A percentile compares a stretch with the other conserved stretches of the same genome.
Conservation (phyloP, 2,113 vertebrate genomes). For the Takifugu bimaculatus region DNA sequence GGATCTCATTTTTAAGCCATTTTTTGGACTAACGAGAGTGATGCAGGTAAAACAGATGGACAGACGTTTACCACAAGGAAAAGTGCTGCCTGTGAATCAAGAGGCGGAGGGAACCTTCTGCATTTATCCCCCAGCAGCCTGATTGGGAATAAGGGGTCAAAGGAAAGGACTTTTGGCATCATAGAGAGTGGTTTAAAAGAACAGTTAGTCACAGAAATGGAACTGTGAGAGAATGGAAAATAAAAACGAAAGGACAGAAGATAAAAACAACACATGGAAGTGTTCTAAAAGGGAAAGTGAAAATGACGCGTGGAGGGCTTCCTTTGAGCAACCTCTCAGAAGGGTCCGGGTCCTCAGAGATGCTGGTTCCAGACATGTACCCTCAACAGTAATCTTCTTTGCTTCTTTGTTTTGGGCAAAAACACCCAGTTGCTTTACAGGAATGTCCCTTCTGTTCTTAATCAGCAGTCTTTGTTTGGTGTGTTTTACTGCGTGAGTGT, state of each 20-base stretch:
- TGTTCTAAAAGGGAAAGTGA: constrained; percentile 3
- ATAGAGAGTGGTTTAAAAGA: constrained; percentile 3
- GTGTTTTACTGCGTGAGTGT: constrained; percentile 17
- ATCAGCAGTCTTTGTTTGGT: constrained; percentile 30
- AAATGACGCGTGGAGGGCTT: constrained; percentile 9
- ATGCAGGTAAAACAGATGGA: constrained; percentile 13
- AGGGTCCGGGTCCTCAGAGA: constrained; percentile 12
- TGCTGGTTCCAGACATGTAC: constrained; percentile 16
- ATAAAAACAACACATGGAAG: background rate
- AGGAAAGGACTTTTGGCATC: background rate
- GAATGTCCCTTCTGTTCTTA: constrained; percentile 21
- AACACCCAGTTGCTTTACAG: constrained; percentile 7
- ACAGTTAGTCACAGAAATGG: background rate
- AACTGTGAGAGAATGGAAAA: constrained; percentile 11
- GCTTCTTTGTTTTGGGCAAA: background rate
- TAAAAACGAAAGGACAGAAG: constrained; percentile 3
- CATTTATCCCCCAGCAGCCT: constrained; percentile 45
- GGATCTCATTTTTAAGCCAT: background rate
- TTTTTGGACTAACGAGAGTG: background rate
- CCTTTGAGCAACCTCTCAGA: constrained; percentile 13
- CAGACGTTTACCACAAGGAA: constrained; percentile 38
- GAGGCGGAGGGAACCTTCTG: constrained; percentile 11
- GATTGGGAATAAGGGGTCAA: constrained; percentile 22
- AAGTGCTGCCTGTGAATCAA: constrained; percentile 31
- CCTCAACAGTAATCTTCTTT: constrained; percentile 34